Conservation (phyloP, 2,113 vertebrate species). For the Sylvietta virens region DNA sequence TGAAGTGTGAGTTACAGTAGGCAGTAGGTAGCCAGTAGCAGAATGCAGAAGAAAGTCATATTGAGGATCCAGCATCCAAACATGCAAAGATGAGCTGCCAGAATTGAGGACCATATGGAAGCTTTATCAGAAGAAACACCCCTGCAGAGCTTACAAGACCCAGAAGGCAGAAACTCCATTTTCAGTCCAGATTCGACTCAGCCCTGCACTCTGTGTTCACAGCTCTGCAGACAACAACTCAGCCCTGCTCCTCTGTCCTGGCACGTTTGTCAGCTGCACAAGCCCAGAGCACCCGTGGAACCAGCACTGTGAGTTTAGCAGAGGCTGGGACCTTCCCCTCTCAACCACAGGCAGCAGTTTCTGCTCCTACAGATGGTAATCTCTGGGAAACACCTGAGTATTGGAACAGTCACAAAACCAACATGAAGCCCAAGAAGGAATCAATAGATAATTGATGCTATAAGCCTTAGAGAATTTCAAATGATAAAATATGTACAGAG, state of each 20-base stretch:
- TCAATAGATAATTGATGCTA: neutral
- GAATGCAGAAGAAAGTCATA: conserved; percentile 50
- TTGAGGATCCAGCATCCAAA: conserved; percentile 43
- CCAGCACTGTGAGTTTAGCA: neutral
- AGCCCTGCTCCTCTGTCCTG: conserved; percentile 24
- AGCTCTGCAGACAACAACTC: conserved; percentile 27
- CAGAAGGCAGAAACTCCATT: conserved; percentile 46
- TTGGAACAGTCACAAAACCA: neutral
- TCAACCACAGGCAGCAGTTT: neutral
- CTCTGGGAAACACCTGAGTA: neutral
- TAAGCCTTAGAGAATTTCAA: neutral
- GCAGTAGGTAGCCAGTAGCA: conserved; percentile 33
- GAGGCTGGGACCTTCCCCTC: neutral
- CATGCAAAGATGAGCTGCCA: conserved; percentile 42
- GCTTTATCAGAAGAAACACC: conserved; percentile 59
- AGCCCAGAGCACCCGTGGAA: neutral
- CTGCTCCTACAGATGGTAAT: neutral
- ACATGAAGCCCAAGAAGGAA: neutral
- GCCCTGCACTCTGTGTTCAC: neutral
- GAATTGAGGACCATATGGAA: conserved; percentile 57
- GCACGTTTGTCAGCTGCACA: neutral
- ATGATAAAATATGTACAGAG: neutral
- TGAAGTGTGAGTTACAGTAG: neutral
- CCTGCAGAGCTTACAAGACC: conserved; percentile 56
- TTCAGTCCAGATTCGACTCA: conserved; percentile 46